Evolutionary conservation across 2,113 vertebrate species (phyloP).

Genomic region (Hippocampus guttulatus): DNA sequence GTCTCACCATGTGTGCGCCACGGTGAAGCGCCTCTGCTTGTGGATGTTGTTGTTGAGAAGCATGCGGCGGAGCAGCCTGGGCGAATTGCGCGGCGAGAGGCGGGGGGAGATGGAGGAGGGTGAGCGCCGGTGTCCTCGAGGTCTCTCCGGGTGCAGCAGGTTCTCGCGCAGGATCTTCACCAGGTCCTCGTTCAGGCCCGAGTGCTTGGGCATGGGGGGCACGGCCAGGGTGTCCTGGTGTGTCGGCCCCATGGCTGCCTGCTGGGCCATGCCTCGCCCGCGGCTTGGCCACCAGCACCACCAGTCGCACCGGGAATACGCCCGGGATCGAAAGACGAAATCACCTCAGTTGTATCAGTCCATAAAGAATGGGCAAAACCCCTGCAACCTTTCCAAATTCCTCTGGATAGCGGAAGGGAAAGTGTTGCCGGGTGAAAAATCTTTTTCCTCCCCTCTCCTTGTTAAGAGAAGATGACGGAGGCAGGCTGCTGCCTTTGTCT

Average conservation of each 20-base stretch:
- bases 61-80: slow-evolving; percentile 91
- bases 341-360: slow-evolving; percentile 11
- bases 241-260: slow-evolving; percentile 71
- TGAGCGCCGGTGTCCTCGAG: slow-evolving; percentile 78
- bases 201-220: slow-evolving; percentile 87
- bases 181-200: slow-evolving; percentile 90
- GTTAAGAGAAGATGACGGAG: slow-evolving; percentile 30
- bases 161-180: slow-evolving; percentile 95
- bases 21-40: slow-evolving; percentile 94
- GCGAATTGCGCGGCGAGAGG: slow-evolving; percentile 90
- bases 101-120: slow-evolving; percentile 84
- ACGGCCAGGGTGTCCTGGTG: slow-evolving; percentile 84
- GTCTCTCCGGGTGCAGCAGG: slow-evolving; percentile 90
- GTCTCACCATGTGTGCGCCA: slow-evolving; percentile 97
- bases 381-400: slow-evolving; percentile 3
- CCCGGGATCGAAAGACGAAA: not conserved
- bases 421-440: slow-evolving; percentile 7
- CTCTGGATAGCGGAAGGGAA: slow-evolving; percentile 13
- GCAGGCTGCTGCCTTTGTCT: slow-evolving; percentile 59
- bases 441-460: slow-evolving; percentile 2
- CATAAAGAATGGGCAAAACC: slow-evolving; percentile 23
- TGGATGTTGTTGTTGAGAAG: slow-evolving; percentile 90
- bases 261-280: slow-evolving; percentile 88
- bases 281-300: slow-evolving; percentile 43
- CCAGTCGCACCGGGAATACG: slow-evolving; percentile 3